Evolutionary conservation across 2,888 invertebrate species (phyloP).

Genomic region (Ennomos quercinarius): DNA sequence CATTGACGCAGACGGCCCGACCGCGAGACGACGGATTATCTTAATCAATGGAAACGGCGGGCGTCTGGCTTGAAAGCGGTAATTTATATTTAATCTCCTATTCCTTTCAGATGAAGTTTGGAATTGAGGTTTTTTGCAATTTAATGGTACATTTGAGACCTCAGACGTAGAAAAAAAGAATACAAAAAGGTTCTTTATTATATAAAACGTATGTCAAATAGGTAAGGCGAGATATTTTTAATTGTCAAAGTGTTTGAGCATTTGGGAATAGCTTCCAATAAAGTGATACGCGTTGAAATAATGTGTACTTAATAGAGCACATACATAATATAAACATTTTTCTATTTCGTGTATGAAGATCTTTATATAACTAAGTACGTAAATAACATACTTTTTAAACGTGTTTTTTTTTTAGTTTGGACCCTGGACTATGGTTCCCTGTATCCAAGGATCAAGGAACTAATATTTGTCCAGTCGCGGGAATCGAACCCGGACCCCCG

Average conservation of each 20-base stretch:
- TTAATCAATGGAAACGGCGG: constrained; percentile 29
- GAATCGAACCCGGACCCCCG: too few species aligned
- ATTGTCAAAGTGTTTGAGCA: neutral
- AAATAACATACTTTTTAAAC: too few species aligned
- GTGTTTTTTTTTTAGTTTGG: too few species aligned
- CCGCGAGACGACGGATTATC: constrained; percentile 23
- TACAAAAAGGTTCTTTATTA: neutral
- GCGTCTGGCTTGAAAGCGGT: constrained; percentile 31
- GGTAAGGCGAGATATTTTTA: constrained; percentile 1
- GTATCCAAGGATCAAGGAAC: too few species aligned
- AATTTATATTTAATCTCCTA: constrained; percentile 47
- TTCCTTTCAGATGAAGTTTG: constrained; percentile 44
- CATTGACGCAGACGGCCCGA: constrained; percentile 18
- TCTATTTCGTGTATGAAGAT: too few species aligned
- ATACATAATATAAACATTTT: too few species aligned
- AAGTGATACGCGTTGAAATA: too few species aligned
- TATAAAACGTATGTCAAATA: constrained; percentile 1
- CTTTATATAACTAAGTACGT: too few species aligned
- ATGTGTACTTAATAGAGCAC: too few species aligned
- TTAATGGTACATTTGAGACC: constrained; percentile 33
- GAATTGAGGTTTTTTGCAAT: constrained; percentile 45
- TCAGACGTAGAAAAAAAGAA: constrained; percentile 3
- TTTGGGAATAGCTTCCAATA: too few species aligned
- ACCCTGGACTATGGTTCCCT: too few species aligned
- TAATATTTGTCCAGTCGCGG: too few species aligned